Conservation (phyloP, 2,797 vertebrate genomes). For the Pachyuromys duprasi region DNA sequence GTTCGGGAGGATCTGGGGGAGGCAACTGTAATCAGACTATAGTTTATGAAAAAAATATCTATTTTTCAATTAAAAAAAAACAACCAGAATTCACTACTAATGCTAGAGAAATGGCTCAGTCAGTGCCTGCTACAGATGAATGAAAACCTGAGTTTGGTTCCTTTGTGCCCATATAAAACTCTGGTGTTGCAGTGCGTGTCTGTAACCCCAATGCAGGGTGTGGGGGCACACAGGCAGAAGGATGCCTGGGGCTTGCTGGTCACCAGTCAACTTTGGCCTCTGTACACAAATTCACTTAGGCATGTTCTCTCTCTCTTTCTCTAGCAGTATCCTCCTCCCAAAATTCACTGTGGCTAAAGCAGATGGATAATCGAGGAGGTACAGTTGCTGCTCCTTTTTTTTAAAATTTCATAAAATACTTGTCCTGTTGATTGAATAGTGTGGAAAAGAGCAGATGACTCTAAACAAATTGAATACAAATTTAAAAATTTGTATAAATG, state of each 20-base stretch:
- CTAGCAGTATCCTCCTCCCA: background rate
- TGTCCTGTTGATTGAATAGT: background rate
- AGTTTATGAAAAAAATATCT: background rate
- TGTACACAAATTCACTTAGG: background rate
- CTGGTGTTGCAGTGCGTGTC: background rate
- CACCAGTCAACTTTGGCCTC: background rate
- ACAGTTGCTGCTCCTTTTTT: background rate
- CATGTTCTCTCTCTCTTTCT: background rate
- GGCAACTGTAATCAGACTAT: background rate
- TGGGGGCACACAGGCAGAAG: background rate
- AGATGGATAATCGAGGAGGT: background rate
- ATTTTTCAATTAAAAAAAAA: background rate
- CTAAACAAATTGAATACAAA: background rate
- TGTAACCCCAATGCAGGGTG: background rate
- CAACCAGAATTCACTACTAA: background rate
- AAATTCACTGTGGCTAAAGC: background rate
- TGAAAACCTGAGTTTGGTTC: too few relatives aligned
- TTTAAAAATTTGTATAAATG: background rate
- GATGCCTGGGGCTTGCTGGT: background rate
- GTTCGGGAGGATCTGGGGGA: background rate
- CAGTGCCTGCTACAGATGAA: background rate
- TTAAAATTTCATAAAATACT: background rate
- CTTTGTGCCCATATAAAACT: background rate
- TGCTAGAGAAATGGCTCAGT: background rate
- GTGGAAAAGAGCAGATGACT: slow-evolving; percentile 24